A percentile compares a stretch with the other conserved stretches of the same genome.
Conservation (phyloP, 1,140 invertebrate genomes). For the Caenorhabditis briggsae region DNA sequence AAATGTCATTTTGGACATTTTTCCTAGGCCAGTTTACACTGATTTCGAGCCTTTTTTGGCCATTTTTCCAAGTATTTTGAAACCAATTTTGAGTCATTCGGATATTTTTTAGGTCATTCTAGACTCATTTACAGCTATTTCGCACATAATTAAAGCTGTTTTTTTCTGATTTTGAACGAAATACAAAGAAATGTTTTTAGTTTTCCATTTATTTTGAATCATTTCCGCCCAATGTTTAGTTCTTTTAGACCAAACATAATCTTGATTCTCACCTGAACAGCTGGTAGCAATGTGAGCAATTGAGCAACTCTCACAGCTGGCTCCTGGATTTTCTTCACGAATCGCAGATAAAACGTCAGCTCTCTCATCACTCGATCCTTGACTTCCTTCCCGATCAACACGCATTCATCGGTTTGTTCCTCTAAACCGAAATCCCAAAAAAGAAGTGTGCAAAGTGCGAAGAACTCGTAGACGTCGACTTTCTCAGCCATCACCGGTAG, state of each 20-base stretch:
- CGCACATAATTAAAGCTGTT: too few relatives aligned
- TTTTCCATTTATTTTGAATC: too few relatives aligned
- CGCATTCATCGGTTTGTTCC: slow-evolving; percentile 50
- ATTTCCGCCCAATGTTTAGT: too few relatives aligned
- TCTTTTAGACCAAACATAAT: neutral
- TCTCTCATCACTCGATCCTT: slow-evolving; percentile 47
- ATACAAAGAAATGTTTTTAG: too few relatives aligned
- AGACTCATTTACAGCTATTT: too few relatives aligned
- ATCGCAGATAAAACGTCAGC: slow-evolving; percentile 50
- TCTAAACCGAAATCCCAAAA: slow-evolving; percentile 61
- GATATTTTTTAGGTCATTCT: too few relatives aligned
- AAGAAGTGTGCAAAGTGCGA: slow-evolving; percentile 50
- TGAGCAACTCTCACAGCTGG: slow-evolving; percentile 31
- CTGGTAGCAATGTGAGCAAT: slow-evolving; percentile 44
- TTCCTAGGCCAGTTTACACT: too few relatives aligned
- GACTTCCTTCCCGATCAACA: slow-evolving; percentile 32
- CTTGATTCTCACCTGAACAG: slow-evolving; percentile 11
- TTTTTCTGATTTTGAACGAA: too few relatives aligned
- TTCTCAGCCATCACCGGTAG: slow-evolving; percentile 45
- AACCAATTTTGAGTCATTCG: too few relatives aligned
- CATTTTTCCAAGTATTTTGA: too few relatives aligned
- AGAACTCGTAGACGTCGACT: slow-evolving; percentile 56
- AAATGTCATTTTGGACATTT: too few relatives aligned
- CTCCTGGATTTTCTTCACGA: slow-evolving; percentile 49
- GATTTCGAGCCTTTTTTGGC: too few relatives aligned